Evolutionary conservation across 2,888 invertebrate genomes (phyloP), one percentile per base, ranked within the genome.

Genomic region (Philereme vetulata): DNA sequence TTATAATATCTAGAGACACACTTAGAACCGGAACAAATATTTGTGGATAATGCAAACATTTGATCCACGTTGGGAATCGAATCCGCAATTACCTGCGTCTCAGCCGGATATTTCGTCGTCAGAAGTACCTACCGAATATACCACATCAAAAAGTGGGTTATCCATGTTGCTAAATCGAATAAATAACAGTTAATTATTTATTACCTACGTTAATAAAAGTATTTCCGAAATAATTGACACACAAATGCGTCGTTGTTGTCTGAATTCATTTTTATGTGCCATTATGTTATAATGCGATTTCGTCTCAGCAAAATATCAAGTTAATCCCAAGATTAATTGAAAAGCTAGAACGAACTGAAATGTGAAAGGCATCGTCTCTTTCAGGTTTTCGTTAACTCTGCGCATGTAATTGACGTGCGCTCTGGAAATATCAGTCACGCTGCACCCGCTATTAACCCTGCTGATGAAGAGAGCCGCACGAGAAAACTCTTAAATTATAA

Each of bases 331-430:
- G 68, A 76, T 81, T 77, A 80, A 82, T 21, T 21, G 1, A 21
- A 1, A 74, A 72, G 73, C 77, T 83, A 85, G 80, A 82, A 79
- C 80, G 85, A 81, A 83, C 74, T 76, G 67, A 64, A 74, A 79
- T 79, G 84, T 82, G 82, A 84, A 85, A 84, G 83, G 77, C 72
- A 60, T 70, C 61, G 64, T 73, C 60, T 74, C 68, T 75, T 75
- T 76, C 76, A 72, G 71, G 76, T 81, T 81, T 84, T 78, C 64
- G 71, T 77, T 74, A 77, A 82, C 78, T 77, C 75, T 66, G 66
- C 70, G 70, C 70, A 60, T 72, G 67, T 72, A 77, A 82, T 78
- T 80, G 77, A 76, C 74, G 67, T 69, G 72, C 60, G 78, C 76
- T 80, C 80, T 80, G 76, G 74, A 82, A 77, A 78, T 75, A 80